Evolutionary conservation across 2,113 vertebrate species (phyloP).

Genomic region (Pristiophorus japonicus): DNA sequence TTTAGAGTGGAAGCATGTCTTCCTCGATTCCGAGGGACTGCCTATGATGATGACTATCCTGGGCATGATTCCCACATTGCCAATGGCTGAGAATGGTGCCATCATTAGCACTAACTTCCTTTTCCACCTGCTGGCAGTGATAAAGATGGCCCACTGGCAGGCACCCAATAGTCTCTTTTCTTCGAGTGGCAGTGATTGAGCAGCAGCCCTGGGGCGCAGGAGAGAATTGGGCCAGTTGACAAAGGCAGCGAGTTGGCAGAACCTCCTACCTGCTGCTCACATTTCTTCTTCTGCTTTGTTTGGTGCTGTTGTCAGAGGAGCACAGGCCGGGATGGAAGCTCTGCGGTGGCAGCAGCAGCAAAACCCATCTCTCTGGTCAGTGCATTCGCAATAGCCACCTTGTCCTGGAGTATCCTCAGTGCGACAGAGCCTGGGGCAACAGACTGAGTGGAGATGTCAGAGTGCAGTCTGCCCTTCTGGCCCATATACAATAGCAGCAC

Average conservation of each 20-base stretch:
- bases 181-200: neutral
- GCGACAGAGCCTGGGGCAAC: neutral
- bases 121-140: neutral
- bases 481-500: neutral
- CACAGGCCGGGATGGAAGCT: neutral
- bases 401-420: neutral
- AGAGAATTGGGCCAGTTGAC: neutral
- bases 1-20: too few species aligned
- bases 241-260: neutral
- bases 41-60: too few species aligned
- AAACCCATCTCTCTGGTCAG: neutral
- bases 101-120: neutral
- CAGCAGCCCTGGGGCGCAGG: neutral
- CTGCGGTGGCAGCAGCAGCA: neutral
- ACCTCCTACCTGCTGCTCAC: neutral
- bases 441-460: neutral
- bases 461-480: neutral
- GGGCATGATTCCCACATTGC: neutral
- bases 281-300: neutral
- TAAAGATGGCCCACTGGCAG: neutral
- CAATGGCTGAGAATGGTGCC: neutral
- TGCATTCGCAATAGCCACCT: neutral
- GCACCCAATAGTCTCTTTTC: neutral
- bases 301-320: neutral
- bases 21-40: too few species aligned